Evolutionary conservation across 2,888 invertebrate species (phyloP).

Genomic region (Galeruca laticollis): DNA sequence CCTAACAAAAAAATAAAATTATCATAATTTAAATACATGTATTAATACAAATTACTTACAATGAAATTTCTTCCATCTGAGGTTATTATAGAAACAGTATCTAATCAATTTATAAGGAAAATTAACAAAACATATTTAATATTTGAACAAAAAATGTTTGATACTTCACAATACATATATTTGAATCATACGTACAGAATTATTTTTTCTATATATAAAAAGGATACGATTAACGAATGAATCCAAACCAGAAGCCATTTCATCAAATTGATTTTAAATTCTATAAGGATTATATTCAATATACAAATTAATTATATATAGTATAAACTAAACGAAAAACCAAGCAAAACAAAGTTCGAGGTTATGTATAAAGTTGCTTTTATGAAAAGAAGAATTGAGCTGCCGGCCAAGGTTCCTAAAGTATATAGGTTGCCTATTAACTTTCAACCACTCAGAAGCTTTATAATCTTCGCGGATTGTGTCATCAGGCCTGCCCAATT

Average conservation of each 20-base stretch:
- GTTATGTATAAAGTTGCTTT: too few relatives aligned
- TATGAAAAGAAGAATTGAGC: too few relatives aligned
- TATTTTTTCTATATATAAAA: conserved; percentile 58
- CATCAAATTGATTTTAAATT: conserved; percentile 33
- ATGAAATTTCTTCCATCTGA: conserved; percentile 97
- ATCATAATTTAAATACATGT: conserved; percentile 2
- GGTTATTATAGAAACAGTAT: conserved; percentile 94
- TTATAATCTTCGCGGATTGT: too few relatives aligned
- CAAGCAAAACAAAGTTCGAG: conserved; percentile 6
- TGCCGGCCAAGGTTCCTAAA: too few relatives aligned
- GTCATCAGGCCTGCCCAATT: too few relatives aligned
- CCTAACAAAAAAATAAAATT: conserved; percentile 69
- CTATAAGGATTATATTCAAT: not conserved
- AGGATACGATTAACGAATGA: conserved; percentile 87
- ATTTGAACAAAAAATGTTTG: not conserved
- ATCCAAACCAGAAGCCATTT: conserved; percentile 88
- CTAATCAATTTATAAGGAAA: conserved; percentile 59
- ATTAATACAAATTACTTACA: conserved; percentile 66
- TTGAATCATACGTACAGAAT: conserved; percentile 1
- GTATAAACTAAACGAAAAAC: not conserved
- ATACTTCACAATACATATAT: not conserved
- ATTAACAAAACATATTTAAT: conserved; percentile 4
- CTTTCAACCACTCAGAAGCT: too few relatives aligned
- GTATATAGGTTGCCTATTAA: too few relatives aligned
- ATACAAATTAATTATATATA: conserved; percentile 6